Evolutionary conservation across 2,888 invertebrate genomes (phyloP), one percentile per base, ranked within the genome.

Genomic region (Dinocampus coccinellae): DNA sequence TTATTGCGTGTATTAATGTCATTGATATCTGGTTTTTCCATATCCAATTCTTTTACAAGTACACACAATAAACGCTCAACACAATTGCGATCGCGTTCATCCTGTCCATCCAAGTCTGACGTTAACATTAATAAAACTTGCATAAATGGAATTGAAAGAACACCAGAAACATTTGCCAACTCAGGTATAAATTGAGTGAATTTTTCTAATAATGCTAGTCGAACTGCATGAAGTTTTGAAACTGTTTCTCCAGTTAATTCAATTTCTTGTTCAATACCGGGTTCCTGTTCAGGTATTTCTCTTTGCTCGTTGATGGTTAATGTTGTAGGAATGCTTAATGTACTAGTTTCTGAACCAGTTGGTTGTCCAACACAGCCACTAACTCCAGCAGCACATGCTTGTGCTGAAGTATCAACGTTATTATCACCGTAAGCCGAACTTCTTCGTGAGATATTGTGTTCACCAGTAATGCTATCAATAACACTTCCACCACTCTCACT

Each of bases 401-500:
- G 83, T 6, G 80, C 77, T n/a, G 80, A 77, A 20, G 83, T 80
- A 71, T 90, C 90, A 36, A 90, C 89, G 77, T 90, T 90, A 20
- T 63, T 72, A 83, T 94, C 94, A 80, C 96, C 97, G 85, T 97
- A 97, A 11, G 95, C 95, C 80, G 97, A 97, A 89, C 97, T 97
- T 52, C 97, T 91, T 6, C 97, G 97, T n/a, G 97, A 97, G 10
- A 95, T 96, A 82, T 91, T 92, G 78, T 92, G 92, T 81, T 92
- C 92, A n/a, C 97, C 96, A 24, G 95, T 95, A 80, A 97, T 95
- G 83, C 96, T 97, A 84, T 97, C 97, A 29, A 95, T 95, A 33
- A 94, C 96, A 82, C 96, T 96, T 71, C 95, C 97, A 36, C 96
- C 97, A 87, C 96, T 96, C 85, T 97, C 97, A 11, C 95, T 95